Percentiles rank a stretch among this genome's conserved stretches.
Evolutionary conservation across 2,797 vertebrate genomes (phyloP).

Genomic region (Schizothorax lantsangensis): DNA sequence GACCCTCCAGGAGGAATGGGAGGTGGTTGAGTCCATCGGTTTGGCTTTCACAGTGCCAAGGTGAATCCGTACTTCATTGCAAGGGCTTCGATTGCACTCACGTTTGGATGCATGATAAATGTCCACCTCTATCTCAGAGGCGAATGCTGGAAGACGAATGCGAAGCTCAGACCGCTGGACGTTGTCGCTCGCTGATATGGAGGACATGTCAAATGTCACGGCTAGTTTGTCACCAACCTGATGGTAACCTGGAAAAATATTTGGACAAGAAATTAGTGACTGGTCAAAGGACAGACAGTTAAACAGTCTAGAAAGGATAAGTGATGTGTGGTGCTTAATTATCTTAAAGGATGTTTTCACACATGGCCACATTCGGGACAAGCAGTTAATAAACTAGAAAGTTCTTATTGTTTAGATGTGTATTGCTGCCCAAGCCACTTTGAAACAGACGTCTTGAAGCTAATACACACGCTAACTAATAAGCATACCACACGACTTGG

Average conservation of each 20-base stretch:
- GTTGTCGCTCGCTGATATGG: constrained; percentile 77
- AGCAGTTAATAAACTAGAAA: constrained; percentile 59
- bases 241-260: constrained; percentile 73
- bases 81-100: constrained; percentile 60
- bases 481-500: constrained; percentile 46
- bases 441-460: constrained; percentile 64
- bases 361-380: constrained; percentile 52
- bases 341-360: constrained; percentile 56
- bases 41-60: constrained; percentile 77
- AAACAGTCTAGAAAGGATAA: constrained; percentile 33
- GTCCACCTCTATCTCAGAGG: constrained; percentile 71
- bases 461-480: constrained; percentile 62
- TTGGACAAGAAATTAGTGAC: not conserved
- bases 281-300: constrained; percentile 29
- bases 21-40: constrained; percentile 50
- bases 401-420: constrained; percentile 66
- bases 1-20: constrained; percentile 81
- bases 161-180: constrained; percentile 83
- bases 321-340: constrained; percentile 46
- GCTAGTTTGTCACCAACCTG: constrained; percentile 80
- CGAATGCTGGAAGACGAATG: constrained; percentile 73
- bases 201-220: constrained; percentile 87
- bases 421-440: constrained; percentile 63
- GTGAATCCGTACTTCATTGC: constrained; percentile 69
- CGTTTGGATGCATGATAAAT: constrained; percentile 78